Evolutionary conservation across 2,113 vertebrate species (phyloP), one percentile per base, ranked within the genome.

Genomic region (Melanotaenia duboulayi): DNA sequence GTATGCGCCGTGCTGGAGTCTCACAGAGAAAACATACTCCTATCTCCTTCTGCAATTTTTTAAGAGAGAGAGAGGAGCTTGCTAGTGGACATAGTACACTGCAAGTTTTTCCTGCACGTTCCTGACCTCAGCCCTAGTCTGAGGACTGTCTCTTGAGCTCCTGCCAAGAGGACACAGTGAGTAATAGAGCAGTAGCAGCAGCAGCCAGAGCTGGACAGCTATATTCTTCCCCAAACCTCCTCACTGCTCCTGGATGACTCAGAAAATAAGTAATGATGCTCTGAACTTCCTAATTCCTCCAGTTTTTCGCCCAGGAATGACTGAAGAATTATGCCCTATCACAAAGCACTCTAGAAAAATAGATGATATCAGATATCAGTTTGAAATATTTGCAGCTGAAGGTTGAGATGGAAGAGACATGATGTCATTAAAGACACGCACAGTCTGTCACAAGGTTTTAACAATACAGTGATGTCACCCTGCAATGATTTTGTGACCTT

Each of bases 111-210:
- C 64, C 58, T 70, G 66, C 88, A 83, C 55, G 77, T 82, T 91
- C 70, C 73, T 82, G 89, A 88, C 82, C 84, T 85, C 77, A 54
- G 79, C 70, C 78, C 61, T 71, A 77, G 84, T 83, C 84, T 79
- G 78, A 86, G 77, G 25, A 80, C 78, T 74, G 82, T 90, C 71
- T 81, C 77, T 71, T 82, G 79, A 77, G 80, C 63, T 35, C 10
- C 56, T 78, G 85, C 85, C 87, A 91, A 81, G 70, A 77, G 14
- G 70, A 87, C 77, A 79, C 65, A 76, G 80, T 85, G 86, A 89
- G 82, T 85, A 91, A 87, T 84, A 87, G 72, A 80, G 73, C 78
- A n/a, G n/a, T n/a, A 84, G 81, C 25, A 3, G 74, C 37, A 64
- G 76, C 76, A 70, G 80, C 76, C 72, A 68, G 58, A 54, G 46